Evolutionary conservation across 2,888 invertebrate genomes (phyloP).

Genomic region (Drosophila mayaguana): DNA sequence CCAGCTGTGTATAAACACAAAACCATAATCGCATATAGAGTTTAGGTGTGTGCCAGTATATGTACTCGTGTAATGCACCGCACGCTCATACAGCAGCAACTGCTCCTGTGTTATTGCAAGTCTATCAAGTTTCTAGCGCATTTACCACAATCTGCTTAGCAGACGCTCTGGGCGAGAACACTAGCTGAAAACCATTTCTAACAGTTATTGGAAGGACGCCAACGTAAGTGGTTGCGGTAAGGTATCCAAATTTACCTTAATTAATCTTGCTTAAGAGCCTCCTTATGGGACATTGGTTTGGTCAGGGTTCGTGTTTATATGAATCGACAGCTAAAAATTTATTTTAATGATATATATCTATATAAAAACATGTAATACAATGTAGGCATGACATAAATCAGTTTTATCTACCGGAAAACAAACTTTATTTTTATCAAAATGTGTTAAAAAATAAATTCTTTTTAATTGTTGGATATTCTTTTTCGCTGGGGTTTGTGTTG

Average conservation of each 20-base stretch:
- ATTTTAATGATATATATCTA: no score
- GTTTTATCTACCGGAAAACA: not conserved
- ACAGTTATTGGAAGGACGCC: no score
- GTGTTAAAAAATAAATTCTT: conserved; percentile 5
- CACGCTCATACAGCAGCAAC: no score
- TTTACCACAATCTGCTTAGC: not conserved
- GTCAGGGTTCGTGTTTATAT: no score
- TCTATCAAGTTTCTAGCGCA: not conserved
- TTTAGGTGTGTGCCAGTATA: no score
- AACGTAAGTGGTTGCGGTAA: not conserved
- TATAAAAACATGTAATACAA: no score
- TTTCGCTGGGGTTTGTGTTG: not conserved
- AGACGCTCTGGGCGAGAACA: not conserved
- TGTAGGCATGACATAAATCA: not conserved
- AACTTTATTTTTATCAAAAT: not conserved
- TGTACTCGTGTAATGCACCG: no score
- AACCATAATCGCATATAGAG: no score
- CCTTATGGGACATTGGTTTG: not conserved
- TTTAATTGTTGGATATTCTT: conserved; percentile 42
- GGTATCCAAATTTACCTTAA: conserved; percentile 5
- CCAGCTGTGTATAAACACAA: no score
- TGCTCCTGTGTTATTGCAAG: no score
- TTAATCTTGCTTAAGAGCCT: not conserved
- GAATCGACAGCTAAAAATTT: no score
- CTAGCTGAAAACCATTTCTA: not conserved